phyloP scores from a whole-genome alignment of 2,113 vertebrate species.

The Prietella phreatophila region DNA sequence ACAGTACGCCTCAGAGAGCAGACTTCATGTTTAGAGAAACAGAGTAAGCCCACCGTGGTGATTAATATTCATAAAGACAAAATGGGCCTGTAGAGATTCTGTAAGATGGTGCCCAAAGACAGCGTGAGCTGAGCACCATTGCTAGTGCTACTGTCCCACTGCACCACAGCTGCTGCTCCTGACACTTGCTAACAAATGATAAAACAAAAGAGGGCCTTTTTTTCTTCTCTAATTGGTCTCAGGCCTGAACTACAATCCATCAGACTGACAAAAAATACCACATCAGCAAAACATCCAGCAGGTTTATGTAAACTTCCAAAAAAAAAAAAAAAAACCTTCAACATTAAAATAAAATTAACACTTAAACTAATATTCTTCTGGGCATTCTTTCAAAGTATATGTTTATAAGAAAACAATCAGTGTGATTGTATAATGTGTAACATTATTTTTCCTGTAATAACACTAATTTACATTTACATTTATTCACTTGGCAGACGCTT shows the following conservation, averaged over 20 bases:
- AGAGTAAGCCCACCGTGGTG: not conserved
- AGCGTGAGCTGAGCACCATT: not conserved
- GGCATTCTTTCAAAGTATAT: not conserved
- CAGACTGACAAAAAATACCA: not conserved
- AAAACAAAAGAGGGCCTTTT: not conserved
- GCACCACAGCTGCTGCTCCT: conserved; percentile 5
- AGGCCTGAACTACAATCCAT: conserved; percentile 4
- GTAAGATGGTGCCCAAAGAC: not conserved
- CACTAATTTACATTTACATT: too few relatives aligned
- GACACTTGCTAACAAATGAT: conserved; percentile 1
- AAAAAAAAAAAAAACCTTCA: not conserved
- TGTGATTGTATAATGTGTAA: not conserved
- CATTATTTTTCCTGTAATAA: not conserved
- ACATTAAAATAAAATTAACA: not conserved
- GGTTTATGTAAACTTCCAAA: not conserved
- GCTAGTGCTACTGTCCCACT: not conserved
- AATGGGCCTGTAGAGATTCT: not conserved
- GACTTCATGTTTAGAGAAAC: not conserved
- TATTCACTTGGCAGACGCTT: too few relatives aligned
- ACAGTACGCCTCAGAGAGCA: not conserved
- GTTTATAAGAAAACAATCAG: not conserved
- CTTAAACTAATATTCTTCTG: too few relatives aligned
- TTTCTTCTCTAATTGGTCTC: conserved; percentile 10
- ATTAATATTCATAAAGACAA: not conserved
- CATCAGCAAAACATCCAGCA: conserved; percentile 3